A percentile compares a stretch with the other conserved stretches of the same genome.
phyloP scores from a whole-genome alignment of 2,888 invertebrate genomes.

The Cylloceria caligata region DNA sequence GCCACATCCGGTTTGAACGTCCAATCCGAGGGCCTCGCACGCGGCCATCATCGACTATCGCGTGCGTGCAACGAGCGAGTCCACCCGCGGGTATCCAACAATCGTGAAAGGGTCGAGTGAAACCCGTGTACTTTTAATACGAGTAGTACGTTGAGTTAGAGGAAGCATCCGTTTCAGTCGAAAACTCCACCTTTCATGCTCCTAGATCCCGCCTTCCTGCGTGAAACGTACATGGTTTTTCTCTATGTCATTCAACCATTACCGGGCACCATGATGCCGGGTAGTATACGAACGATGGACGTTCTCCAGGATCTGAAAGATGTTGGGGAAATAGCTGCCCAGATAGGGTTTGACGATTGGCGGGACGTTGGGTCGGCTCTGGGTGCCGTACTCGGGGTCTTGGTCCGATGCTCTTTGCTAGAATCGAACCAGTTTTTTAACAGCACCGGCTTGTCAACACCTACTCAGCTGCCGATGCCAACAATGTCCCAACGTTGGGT shows the following conservation, averaged over 20 bases:
- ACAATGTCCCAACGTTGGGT: no score
- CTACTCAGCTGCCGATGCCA: no score
- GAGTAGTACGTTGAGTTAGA: constrained; percentile 14
- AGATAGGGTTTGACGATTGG: no score
- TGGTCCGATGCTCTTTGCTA: no score
- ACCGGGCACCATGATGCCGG: neutral
- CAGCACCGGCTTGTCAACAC: no score
- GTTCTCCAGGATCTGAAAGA: neutral
- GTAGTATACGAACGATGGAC: neutral
- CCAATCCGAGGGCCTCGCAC: constrained; percentile 56
- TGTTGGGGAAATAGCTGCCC: no score
- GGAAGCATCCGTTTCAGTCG: constrained; percentile 58
- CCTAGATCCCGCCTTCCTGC: constrained; percentile 60
- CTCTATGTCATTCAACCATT: neutral
- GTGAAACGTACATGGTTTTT: constrained; percentile 1
- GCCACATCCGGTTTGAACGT: constrained; percentile 62
- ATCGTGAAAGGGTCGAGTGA: constrained; percentile 27
- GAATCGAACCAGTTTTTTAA: no score
- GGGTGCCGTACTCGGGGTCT: no score
- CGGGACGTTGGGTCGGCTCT: no score
- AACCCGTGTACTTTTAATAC: constrained; percentile 1
- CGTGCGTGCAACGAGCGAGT: constrained; percentile 18
- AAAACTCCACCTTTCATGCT: constrained; percentile 55
- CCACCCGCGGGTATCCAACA: constrained; percentile 26
- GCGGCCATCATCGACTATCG: constrained; percentile 58